phyloP scores from a whole-genome alignment of 2,888 invertebrate genomes.

The Peribatodes rhomboidaria region DNA sequence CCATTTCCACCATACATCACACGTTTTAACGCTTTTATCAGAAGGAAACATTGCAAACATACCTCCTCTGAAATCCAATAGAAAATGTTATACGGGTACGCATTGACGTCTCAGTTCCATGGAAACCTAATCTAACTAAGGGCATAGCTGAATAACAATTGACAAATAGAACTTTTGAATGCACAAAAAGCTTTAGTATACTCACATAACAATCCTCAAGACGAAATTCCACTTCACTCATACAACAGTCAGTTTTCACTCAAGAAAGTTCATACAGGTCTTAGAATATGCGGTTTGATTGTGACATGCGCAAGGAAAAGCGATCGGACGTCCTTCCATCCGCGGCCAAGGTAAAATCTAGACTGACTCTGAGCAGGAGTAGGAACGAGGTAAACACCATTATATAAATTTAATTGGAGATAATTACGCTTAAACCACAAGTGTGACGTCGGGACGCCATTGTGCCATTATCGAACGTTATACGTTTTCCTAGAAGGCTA shows the following conservation, averaged over 20 bases:
- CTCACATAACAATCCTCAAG: conserved; percentile 37
- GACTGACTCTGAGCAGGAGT: conserved; percentile 68
- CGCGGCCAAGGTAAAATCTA: conserved; percentile 56
- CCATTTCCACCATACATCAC: conserved; percentile 21
- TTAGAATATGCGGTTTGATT: conserved; percentile 6
- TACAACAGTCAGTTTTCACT: conserved; percentile 5
- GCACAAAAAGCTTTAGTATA: conserved; percentile 1
- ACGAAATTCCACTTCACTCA: conserved; percentile 20
- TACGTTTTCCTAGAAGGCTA: conserved; percentile 59
- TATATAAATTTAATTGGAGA: conserved; percentile 77
- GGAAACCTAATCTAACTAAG: conserved; percentile 42
- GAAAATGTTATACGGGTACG: conserved; percentile 50
- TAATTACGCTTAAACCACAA: conserved; percentile 76
- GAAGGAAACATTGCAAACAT: conserved; percentile 29
- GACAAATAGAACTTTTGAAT: conserved; percentile 8
- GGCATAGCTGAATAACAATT: conserved; percentile 47
- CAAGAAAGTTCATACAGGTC: conserved; percentile 19
- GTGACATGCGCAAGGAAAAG: conserved; percentile 1
- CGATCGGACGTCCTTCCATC: conserved; percentile 30
- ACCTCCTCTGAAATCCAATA: conserved; percentile 37
- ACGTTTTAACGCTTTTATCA: conserved; percentile 11
- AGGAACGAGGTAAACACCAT: conserved; percentile 69
- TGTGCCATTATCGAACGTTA: conserved; percentile 55
- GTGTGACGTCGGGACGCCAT: conserved; percentile 61
- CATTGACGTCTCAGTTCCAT: conserved; percentile 44